phyloP scores from a whole-genome alignment of 92 coral and sea anemone genomes.

The Phenganax stokvisi region DNA sequence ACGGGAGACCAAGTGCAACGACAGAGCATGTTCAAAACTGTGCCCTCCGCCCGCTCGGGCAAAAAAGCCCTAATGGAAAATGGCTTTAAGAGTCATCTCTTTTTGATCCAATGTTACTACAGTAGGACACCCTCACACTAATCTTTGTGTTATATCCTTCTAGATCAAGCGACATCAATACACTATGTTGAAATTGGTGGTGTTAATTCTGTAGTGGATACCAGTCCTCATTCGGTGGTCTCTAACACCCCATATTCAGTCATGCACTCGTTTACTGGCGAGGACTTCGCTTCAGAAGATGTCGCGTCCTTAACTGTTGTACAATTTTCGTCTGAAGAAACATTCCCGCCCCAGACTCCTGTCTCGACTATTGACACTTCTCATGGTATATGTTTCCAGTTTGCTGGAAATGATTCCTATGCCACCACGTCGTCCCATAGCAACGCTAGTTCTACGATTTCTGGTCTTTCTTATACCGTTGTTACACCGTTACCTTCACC shows the following conservation, averaged over 20 bases:
- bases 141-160: not conserved
- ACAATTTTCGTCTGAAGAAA: constrained; percentile 50
- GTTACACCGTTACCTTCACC: constrained; percentile 38
- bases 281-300: constrained; percentile 72
- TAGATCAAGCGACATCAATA: constrained; percentile 22
- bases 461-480: constrained; percentile 21
- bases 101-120: not conserved
- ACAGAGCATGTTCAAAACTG: no score
- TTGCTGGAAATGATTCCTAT: constrained; percentile 50
- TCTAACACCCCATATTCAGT: constrained; percentile 74
- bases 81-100: not conserved
- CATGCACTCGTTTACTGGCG: constrained; percentile 70
- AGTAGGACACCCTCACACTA: not conserved
- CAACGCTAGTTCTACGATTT: constrained; percentile 54
- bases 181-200: constrained; percentile 46
- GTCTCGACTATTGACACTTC: constrained; percentile 67
- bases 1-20: not conserved
- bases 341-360: constrained; percentile 68
- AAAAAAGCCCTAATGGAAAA: no score
- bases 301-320: constrained; percentile 70
- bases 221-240: constrained; percentile 61
- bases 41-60: no score
- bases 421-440: constrained; percentile 64
- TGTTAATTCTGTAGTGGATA: constrained; percentile 56
- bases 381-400: constrained; percentile 59